Evolutionary conservation across 2,113 vertebrate genomes (phyloP).

Genomic region (Loxodonta africana): DNA sequence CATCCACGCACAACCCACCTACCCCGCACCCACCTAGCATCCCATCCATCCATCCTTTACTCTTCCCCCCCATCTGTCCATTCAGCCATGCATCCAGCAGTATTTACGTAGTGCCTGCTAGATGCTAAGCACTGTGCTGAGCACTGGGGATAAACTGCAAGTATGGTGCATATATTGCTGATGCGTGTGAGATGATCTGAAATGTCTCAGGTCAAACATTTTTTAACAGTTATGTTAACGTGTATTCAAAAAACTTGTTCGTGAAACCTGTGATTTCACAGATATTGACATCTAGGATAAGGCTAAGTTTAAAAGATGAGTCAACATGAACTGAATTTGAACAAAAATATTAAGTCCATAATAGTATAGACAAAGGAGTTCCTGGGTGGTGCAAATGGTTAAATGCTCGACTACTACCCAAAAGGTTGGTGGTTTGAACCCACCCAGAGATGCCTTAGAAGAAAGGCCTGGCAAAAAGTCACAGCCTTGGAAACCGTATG

Average conservation of each 20-base stretch:
- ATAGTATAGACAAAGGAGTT: neutral
- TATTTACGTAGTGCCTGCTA: neutral
- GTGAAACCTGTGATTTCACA: neutral
- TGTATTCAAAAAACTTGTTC: neutral
- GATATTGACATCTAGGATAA: neutral
- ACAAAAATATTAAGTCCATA: neutral
- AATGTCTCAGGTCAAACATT: neutral
- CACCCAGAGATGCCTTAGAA: no score
- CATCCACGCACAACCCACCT: no score
- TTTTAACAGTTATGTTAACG: neutral
- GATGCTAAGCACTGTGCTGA: neutral
- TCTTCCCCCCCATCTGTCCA: fast-evolving
- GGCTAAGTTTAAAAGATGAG: neutral
- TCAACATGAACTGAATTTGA: neutral
- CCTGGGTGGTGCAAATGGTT: no score
- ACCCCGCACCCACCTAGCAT: no score
- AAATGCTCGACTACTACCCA: neutral
- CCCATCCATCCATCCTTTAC: no score
- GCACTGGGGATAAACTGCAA: neutral
- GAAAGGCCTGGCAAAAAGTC: neutral
- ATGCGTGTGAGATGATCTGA: neutral
- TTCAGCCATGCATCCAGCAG: no score
- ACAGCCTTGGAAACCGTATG: no score
- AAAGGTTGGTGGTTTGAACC: neutral
- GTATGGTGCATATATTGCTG: neutral